phyloP scores from a whole-genome alignment of 2,888 invertebrate species.

The Embidobia sp. region DNA sequence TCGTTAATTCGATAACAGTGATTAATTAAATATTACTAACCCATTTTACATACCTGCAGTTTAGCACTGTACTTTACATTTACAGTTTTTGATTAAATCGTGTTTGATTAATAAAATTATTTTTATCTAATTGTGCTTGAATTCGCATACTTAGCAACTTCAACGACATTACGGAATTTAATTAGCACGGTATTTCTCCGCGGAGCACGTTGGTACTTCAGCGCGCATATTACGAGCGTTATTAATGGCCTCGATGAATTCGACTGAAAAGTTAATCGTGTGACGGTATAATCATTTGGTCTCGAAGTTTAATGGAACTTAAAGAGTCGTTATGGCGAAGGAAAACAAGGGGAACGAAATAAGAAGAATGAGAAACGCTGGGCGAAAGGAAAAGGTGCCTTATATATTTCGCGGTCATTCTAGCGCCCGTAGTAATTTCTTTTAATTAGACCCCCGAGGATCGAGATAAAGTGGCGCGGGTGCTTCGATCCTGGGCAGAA shows the following conservation, averaged over 20 bases:
- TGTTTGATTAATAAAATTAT: no score
- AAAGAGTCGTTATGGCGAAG: constrained; percentile 47
- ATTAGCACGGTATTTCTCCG: constrained; percentile 58
- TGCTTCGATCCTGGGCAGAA: constrained; percentile 51
- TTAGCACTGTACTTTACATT: no score
- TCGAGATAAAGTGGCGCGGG: constrained; percentile 62
- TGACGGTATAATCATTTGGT: constrained; percentile 58
- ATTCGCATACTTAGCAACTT: constrained; percentile 49
- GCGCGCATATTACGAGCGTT: constrained; percentile 45
- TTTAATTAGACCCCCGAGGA: constrained; percentile 65
- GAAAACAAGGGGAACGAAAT: constrained; percentile 26
- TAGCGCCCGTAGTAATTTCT: constrained; percentile 61
- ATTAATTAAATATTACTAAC: no score
- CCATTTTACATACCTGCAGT: no score
- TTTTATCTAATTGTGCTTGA: no score
- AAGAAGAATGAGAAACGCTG: neutral
- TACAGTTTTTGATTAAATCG: no score
- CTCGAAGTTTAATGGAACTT: constrained; percentile 59
- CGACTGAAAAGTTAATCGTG: constrained; percentile 60
- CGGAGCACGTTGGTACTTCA: constrained; percentile 56
- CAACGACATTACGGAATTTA: constrained; percentile 49
- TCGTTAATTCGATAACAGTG: no score
- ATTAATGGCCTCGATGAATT: constrained; percentile 59
- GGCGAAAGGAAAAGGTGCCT: constrained; percentile 3
- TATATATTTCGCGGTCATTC: constrained; percentile 59